Evolutionary conservation across 2,797 vertebrate species (phyloP), one percentile per base, ranked within the genome.

Genomic region (Acridotheres tristis): DNA sequence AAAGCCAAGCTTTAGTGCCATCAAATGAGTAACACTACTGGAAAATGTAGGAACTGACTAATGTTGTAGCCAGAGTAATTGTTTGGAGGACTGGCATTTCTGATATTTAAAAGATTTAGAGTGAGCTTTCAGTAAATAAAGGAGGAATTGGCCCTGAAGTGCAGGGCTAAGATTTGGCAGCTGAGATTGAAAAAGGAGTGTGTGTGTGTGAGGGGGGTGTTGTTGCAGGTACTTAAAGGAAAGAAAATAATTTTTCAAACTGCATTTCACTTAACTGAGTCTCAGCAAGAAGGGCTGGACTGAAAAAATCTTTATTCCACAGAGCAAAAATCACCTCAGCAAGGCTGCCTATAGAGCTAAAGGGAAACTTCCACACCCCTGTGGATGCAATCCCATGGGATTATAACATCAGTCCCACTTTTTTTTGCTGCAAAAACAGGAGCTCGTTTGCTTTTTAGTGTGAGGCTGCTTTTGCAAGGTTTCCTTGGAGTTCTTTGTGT

Each of bases 81-180:
- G 88, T 94, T 92, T 89, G 85, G 77, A 75, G 91, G 47, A 47
- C 65, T 66, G 61, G 59, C 69, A 23, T 65, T 83, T 89, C 34
- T 79, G 57, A 65, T 58, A n/a, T 47, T 57, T 81, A 48, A 83
- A 85, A 90, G 93, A 91, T 92, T 95, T 94, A 92, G 83, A 88
- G 92, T n/a, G 73, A 67, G 85, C 85, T 94, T 91, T 82, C 79
- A 92, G 95, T 89, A 94, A 95, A 89, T 93, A 95, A 95, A 95
- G 80, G 87, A 81, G 86, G 84, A 93, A 92, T 88, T 86, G 74
- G 57, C 71, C 61, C 91, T 86, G 91, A 85, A 91, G 30, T 89
- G 91, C 79, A 91, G 67, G 83, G 80, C 89, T 72, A 32, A 81
- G 79, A 29, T 89, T 63, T 90, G 73, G 69, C 85, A 89, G 79